Evolutionary conservation across 2,113 vertebrate genomes (phyloP).

Genomic region (Neolamprologus toae): DNA sequence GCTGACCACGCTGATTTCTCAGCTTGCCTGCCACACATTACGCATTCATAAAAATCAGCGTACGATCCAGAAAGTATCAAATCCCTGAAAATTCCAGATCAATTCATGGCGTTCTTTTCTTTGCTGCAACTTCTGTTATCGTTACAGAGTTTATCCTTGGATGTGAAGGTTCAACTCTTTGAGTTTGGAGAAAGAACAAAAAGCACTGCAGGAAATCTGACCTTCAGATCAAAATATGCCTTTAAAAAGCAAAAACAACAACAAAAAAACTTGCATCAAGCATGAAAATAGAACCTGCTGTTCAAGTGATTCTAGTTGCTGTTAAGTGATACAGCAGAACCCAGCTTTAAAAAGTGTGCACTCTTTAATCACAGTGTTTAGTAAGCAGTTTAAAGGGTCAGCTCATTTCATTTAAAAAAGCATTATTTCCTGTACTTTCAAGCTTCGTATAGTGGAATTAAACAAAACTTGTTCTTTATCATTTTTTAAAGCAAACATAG

Average conservation of each 20-base stretch:
- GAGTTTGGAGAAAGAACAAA: slow-evolving; percentile 35
- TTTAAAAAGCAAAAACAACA: neutral
- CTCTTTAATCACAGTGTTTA: neutral
- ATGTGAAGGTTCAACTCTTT: slow-evolving; percentile 2
- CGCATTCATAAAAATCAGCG: slow-evolving; percentile 9
- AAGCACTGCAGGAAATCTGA: slow-evolving; percentile 18
- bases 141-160: neutral
- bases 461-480: neutral
- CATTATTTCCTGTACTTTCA: neutral
- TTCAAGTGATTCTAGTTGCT: neutral
- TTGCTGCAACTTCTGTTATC: slow-evolving; percentile 1
- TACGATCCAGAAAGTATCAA: neutral
- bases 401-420: neutral
- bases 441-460: neutral
- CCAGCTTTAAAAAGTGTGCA: neutral
- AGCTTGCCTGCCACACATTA: neutral
- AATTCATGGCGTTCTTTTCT: slow-evolving; percentile 1
- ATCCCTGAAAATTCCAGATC: slow-evolving; percentile 34
- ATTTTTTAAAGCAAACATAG: neutral
- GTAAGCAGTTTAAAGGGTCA: neutral
- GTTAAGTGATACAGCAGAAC: neutral
- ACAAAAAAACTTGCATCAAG: neutral
- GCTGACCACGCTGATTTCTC: slow-evolving; percentile 26
- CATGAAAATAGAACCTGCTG: slow-evolving; percentile 1
- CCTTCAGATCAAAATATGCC: slow-evolving; percentile 9